Evolutionary conservation across 2,888 invertebrate genomes (phyloP).

Genomic region (Lathronympha strigana): DNA sequence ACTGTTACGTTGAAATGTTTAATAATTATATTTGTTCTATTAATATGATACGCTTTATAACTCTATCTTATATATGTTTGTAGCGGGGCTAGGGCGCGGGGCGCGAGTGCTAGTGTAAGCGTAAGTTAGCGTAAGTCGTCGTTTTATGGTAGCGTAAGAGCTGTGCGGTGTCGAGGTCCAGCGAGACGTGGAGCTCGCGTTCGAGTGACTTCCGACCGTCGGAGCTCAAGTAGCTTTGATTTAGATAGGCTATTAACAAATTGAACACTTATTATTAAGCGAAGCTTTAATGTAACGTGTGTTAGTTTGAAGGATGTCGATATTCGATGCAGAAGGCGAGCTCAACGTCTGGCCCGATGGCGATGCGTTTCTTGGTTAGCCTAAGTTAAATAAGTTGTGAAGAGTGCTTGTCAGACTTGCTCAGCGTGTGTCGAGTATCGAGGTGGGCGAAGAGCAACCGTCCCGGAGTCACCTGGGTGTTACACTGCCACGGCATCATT

Average conservation of each 20-base stretch:
- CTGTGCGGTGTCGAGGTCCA: constrained; percentile 73
- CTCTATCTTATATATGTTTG: constrained; percentile 67
- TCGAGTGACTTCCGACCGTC: constrained; percentile 60
- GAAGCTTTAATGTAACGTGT: constrained; percentile 77
- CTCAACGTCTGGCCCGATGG: constrained; percentile 60
- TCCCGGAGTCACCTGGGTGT: constrained; percentile 71
- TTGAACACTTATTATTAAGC: constrained; percentile 74
- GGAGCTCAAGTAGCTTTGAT: constrained; percentile 73
- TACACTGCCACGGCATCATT: constrained; percentile 13
- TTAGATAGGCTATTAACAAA: constrained; percentile 84
- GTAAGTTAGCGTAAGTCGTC: constrained; percentile 64
- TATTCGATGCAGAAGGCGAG: constrained; percentile 54
- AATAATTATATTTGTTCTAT: constrained; percentile 68
- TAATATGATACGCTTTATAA: constrained; percentile 80
- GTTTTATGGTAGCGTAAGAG: constrained; percentile 66
- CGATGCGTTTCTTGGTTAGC: constrained; percentile 41
- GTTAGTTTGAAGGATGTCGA: constrained; percentile 60
- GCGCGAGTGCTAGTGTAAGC: constrained; percentile 62
- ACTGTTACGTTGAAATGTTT: constrained; percentile 62
- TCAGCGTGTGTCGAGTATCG: constrained; percentile 38
- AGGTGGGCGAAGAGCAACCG: constrained; percentile 70
- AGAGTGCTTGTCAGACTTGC: constrained; percentile 21
- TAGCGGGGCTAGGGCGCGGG: constrained; percentile 59
- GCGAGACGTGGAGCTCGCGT: constrained; percentile 64
- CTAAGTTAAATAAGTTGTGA: constrained; percentile 44